Evolutionary conservation across 2,113 vertebrate species (phyloP), one percentile per base, ranked within the genome.

Genomic region (Onychostoma macrolepis): DNA sequence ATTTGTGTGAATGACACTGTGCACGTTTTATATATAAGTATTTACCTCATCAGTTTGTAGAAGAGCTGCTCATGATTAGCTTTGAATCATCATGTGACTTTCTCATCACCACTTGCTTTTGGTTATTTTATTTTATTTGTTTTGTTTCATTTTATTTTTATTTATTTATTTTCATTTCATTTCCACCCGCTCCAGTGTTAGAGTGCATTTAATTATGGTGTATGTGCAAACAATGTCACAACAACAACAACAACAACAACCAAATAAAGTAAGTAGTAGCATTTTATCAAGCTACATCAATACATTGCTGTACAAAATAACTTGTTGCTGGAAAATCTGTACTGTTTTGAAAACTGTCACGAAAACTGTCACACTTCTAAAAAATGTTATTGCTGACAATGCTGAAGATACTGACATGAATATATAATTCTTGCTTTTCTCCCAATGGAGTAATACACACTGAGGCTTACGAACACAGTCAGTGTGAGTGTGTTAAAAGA

Each of bases 401-500:
- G 41, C 43, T 28, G 74, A 77, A 48, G 74, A 77, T 41, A 6
- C 36, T n/a, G 74, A 77, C 43, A 77, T 28, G 13, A 76, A 76
- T 76, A 41, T n/a, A 72, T 12, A 12, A 41, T n/a, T 41, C 9
- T 72, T 72, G 21, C 2, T 4, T 41, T 74, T n/a, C 36, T 41
- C 36, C 69, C 38, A 41, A 12, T 72, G 33, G 36, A 72, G 10
- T 79, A 58, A 81, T 43, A 63, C 21, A 41, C 79, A n/a, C 81
- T n/a, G 41, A 71, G 63, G 63, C 5, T 15, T 33, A 24, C 0
- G 13, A 65, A 77, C 50, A 45, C 50, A 71, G 43, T 63, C 33
- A 48, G 17, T 13, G 8, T 69, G 53, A 24, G 71, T 36, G 6
- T 89, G 24, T 82, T 67, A 36, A 74, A 13, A 58, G 65, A 88